phyloP scores from a whole-genome alignment of 35 echinoderm and acorn worm genomes.

The Hemicentrotus pulcherrimus region DNA sequence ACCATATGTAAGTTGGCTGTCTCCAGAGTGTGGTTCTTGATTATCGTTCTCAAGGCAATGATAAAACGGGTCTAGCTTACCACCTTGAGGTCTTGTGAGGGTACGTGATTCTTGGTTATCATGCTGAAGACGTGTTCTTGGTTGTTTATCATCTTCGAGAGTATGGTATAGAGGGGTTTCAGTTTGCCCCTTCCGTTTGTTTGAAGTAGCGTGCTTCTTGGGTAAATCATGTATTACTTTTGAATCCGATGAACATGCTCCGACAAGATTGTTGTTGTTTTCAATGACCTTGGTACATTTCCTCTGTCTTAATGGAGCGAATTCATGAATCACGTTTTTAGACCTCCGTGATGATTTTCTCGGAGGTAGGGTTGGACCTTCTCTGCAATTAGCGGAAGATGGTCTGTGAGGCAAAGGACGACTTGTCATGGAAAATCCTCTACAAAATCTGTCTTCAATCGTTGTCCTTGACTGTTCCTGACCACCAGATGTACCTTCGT shows the following conservation, averaged over 20 bases:
- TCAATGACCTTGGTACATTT: not conserved
- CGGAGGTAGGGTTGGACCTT: not conserved
- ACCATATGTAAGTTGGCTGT: not conserved
- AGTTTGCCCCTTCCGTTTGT: not conserved
- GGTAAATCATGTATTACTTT: not conserved
- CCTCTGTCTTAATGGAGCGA: not conserved
- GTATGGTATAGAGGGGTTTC: not conserved
- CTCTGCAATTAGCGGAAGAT: not conserved
- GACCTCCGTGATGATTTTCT: not conserved
- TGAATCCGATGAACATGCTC: not conserved
- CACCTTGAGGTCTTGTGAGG: too few species aligned
- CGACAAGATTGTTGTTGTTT: not conserved
- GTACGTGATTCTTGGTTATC: not conserved
- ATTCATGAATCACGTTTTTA: not conserved
- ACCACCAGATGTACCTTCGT: not conserved
- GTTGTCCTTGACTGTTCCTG: not conserved
- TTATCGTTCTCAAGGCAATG: too few species aligned
- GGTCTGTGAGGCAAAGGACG: not conserved
- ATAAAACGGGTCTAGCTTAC: too few species aligned
- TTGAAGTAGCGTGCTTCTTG: not conserved
- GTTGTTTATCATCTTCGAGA: not conserved
- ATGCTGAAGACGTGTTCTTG: not conserved
- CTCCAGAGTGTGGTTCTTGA: not conserved
- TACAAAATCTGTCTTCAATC: not conserved
- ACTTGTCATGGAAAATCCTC: not conserved